phyloP scores from a whole-genome alignment of 2,888 invertebrate species.

The Amiota mariae region DNA sequence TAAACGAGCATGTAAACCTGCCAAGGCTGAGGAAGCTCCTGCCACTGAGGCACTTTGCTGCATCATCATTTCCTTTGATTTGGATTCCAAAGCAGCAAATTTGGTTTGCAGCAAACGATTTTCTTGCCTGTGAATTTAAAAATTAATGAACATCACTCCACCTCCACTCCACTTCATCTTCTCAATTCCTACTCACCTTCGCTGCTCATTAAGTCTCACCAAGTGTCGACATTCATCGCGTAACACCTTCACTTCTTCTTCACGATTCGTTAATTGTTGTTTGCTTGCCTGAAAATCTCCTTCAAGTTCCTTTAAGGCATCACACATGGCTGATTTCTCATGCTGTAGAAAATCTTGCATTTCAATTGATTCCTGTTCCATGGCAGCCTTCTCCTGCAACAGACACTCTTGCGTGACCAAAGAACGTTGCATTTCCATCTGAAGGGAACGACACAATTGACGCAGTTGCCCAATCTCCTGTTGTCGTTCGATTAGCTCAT shows the following conservation, averaged over 20 bases:
- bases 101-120: slow-evolving; percentile 80
- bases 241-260: slow-evolving; percentile 77
- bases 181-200: slow-evolving; percentile 75
- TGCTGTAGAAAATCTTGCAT: slow-evolving; percentile 91
- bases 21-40: slow-evolving; percentile 80
- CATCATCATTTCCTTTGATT: slow-evolving; percentile 78
- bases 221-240: slow-evolving; percentile 86
- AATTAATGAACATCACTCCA: too few species aligned
- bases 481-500: slow-evolving; percentile 83
- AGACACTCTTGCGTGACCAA: slow-evolving; percentile 80
- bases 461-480: slow-evolving; percentile 83
- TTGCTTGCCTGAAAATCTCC: slow-evolving; percentile 66
- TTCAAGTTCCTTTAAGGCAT: slow-evolving; percentile 86
- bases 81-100: slow-evolving; percentile 78
- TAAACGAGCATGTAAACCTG: slow-evolving; percentile 81
- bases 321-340: slow-evolving; percentile 86
- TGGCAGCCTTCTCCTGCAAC: slow-evolving; percentile 83
- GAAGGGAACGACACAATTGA: slow-evolving; percentile 81
- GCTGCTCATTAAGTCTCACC: slow-evolving; percentile 86
- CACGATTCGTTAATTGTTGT: slow-evolving; percentile 74
- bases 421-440: slow-evolving; percentile 81
- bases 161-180: too few species aligned
- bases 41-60: slow-evolving; percentile 82
- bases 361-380: slow-evolving; percentile 86
- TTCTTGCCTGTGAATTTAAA: slow-evolving; percentile 76